Conservation (phyloP, 2,888 invertebrate species). For the Allacma fusca region DNA sequence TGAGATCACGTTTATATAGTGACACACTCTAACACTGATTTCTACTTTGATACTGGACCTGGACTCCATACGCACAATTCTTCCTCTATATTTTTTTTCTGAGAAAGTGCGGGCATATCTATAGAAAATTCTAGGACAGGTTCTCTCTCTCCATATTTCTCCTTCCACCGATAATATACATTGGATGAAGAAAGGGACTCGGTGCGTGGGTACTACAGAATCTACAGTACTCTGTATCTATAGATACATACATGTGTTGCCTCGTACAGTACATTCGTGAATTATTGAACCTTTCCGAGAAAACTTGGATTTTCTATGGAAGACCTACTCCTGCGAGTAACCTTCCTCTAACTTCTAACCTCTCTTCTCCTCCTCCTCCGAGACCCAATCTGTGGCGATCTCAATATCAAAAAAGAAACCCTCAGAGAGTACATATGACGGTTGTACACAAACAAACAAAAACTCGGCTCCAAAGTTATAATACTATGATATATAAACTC, state of each 20-base stretch:
- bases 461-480: no score
- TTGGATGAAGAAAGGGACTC: not conserved
- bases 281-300: not conserved
- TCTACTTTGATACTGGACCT: not conserved
- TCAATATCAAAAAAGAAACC: not conserved
- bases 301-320: not conserved
- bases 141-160: conserved; percentile 16
- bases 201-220: not conserved
- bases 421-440: not conserved
- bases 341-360: conserved; percentile 22
- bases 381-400: conserved; percentile 19
- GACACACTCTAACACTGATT: not conserved
- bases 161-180: not conserved
- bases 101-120: not conserved
- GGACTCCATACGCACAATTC: not conserved
- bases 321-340: conserved; percentile 9
- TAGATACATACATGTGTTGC: no score
- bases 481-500: no score
- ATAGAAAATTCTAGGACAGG: not conserved
- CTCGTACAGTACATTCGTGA: no score
- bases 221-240: no score
- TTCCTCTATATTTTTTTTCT: not conserved
- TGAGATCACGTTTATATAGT: not conserved
- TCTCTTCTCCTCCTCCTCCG: not conserved
- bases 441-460: not conserved